phyloP scores from a whole-genome alignment of 2,797 vertebrate genomes.

The Varecia variegata region DNA sequence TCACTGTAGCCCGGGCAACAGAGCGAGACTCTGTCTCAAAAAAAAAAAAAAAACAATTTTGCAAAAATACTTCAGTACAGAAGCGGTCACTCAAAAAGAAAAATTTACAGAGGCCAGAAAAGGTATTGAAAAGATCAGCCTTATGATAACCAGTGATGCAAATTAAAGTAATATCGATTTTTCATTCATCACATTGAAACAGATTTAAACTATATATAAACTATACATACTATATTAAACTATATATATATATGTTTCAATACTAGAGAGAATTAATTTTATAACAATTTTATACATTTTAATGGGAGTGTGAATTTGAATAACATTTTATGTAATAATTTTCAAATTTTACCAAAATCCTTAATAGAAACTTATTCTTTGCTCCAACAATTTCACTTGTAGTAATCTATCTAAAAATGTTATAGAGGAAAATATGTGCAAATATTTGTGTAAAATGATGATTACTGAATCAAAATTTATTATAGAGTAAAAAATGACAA shows the following conservation, averaged over 20 bases:
- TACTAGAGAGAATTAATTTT: background rate
- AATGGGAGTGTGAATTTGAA: background rate
- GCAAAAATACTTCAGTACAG: background rate
- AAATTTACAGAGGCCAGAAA: conserved; percentile 23
- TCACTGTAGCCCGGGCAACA: too few species aligned
- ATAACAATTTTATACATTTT: background rate
- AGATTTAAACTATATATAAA: background rate
- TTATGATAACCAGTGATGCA: conserved; percentile 4
- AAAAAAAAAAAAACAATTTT: background rate
- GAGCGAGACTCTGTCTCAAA: too few species aligned
- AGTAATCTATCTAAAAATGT: background rate
- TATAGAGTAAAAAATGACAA: background rate
- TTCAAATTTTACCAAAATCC: background rate
- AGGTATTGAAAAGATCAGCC: background rate
- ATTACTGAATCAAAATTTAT: background rate
- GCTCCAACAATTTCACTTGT: background rate
- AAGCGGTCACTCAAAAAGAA: background rate
- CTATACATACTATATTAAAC: too few species aligned
- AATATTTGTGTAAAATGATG: background rate
- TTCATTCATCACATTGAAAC: background rate
- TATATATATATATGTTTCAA: background rate
- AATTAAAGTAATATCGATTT: conserved; percentile 39
- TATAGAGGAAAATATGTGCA: background rate
- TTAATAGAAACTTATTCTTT: background rate
- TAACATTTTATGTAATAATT: background rate